A percentile compares a stretch with the other conserved stretches of the same genome.
These are phyloP conservation scores for Amphiprion percula DNA, from an alignment of 2,113 vertebrate species.

Conservation along the genomic window DNA sequence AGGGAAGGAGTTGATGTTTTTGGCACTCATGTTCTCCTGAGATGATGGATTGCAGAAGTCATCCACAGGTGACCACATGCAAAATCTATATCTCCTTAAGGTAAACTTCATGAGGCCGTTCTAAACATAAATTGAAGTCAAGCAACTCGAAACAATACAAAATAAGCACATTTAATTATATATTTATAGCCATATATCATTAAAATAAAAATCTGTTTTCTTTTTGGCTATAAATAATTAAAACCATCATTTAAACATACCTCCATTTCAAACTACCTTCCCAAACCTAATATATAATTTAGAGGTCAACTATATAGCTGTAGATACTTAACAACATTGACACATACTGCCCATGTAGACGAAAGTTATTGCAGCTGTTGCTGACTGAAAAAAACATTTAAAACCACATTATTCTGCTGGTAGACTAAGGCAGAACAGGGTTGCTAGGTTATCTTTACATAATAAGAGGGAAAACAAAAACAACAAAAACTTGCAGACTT, in stretches of 20 bases:
- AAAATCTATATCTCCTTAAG: not conserved
- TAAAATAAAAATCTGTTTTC: not conserved
- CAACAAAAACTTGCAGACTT: too few relatives aligned
- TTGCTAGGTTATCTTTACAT: too few relatives aligned
- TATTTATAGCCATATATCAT: not conserved
- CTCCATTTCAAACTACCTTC: not conserved
- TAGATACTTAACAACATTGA: not conserved
- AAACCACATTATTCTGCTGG: not conserved
- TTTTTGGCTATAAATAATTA: not conserved
- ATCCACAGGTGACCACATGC: not conserved
- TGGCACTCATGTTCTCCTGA: constrained; percentile 4
- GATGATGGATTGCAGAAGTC: constrained; percentile 9
- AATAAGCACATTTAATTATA: too few relatives aligned
- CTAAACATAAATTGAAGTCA: too few relatives aligned
- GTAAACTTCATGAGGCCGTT: not conserved
- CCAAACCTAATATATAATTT: not conserved
- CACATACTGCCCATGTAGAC: not conserved
- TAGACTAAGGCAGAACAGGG: too few relatives aligned
- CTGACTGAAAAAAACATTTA: not conserved
- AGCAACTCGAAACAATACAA: too few relatives aligned
- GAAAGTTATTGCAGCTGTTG: too few relatives aligned
- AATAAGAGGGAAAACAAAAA: too few relatives aligned
- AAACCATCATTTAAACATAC: not conserved
- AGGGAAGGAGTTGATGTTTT: constrained; percentile 6
- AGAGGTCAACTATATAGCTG: too few relatives aligned